A percentile compares a stretch with the other conserved stretches of the same genome.
These are phyloP conservation scores for Drosophila rhopaloa DNA, from an alignment of 1,140 invertebrate genomes.

Conservation along the genomic window DNA sequence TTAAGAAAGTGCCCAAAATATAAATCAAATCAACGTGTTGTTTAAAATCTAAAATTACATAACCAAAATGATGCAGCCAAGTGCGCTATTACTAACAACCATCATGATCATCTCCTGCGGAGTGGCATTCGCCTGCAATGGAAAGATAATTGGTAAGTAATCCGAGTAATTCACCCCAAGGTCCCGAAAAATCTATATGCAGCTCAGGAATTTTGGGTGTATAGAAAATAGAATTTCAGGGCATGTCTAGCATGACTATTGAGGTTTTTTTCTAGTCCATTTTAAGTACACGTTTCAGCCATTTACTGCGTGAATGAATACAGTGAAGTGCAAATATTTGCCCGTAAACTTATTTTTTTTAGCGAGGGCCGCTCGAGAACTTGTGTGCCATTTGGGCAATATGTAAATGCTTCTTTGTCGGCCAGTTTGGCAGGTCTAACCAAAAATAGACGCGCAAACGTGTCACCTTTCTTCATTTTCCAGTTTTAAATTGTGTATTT, in stretches of 20 bases:
- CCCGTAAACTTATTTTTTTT: background rate
- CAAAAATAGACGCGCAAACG: conserved; percentile 41
- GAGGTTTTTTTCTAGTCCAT: conserved; percentile 33
- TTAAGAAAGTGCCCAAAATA: conserved; percentile 43
- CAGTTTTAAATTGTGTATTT: conserved; percentile 37
- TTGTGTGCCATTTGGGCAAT: background rate
- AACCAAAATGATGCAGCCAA: conserved; percentile 69
- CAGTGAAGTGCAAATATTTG: conserved; percentile 66
- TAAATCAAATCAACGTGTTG: conserved; percentile 14
- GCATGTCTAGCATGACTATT: conserved; percentile 36
- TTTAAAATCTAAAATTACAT: conserved; percentile 14
- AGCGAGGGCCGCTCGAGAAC: conserved; percentile 60
- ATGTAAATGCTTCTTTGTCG: conserved; percentile 9
- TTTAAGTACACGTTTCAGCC: conserved; percentile 61
- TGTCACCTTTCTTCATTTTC: conserved; percentile 45
- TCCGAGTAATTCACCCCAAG: conserved; percentile 9
- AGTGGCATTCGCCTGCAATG: conserved; percentile 74
- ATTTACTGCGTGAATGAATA: conserved; percentile 70
- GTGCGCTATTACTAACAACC: conserved; percentile 58
- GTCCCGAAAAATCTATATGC: conserved; percentile 48
- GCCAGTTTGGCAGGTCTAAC: conserved; percentile 33
- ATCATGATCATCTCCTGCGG: conserved; percentile 65
- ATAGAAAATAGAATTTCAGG: conserved; percentile 16
- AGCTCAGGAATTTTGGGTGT: conserved; percentile 37
- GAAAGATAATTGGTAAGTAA: conserved; percentile 80